Evolutionary conservation across 2,797 vertebrate genomes (phyloP).

Genomic region (Parotocinclus haroldoi): DNA sequence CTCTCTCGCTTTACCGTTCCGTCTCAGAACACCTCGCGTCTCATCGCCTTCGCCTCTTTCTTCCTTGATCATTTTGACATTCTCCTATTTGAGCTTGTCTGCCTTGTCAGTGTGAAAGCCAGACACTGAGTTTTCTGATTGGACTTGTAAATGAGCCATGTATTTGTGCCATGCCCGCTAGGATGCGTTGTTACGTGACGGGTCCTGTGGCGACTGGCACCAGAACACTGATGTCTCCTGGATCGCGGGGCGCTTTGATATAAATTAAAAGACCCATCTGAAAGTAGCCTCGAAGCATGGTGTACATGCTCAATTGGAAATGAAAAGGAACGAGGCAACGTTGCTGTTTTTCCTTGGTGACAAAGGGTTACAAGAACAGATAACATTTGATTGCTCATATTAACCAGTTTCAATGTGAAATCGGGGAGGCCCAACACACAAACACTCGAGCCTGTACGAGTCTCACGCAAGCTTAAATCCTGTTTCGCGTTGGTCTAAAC

Average conservation of each 20-base stretch:
- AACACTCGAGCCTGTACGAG: no score
- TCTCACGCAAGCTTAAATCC: no score
- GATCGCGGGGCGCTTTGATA: constrained; percentile 19
- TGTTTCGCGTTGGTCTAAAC: no score
- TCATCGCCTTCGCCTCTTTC: not conserved
- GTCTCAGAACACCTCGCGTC: not conserved
- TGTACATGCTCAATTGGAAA: not conserved
- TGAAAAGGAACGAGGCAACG: constrained; percentile 1
- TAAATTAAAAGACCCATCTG: constrained; percentile 7
- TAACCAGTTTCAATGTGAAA: no score
- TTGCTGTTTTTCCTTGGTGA: not conserved
- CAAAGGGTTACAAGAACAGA: not conserved
- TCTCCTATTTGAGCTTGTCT: not conserved
- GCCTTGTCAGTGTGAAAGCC: not conserved
- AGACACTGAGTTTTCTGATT: constrained; percentile 33
- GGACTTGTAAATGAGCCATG: constrained; percentile 66
- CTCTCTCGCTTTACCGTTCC: not conserved
- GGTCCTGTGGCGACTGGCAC: constrained; percentile 42
- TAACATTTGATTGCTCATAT: no score
- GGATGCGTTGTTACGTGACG: constrained; percentile 60
- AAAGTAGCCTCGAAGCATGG: not conserved
- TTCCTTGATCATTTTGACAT: not conserved
- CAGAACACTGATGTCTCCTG: constrained; percentile 4
- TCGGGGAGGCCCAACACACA: no score
- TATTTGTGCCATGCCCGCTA: constrained; percentile 65